Conservation (phyloP, 2,113 vertebrate genomes). For the Misgurnus anguillicaudatus region DNA sequence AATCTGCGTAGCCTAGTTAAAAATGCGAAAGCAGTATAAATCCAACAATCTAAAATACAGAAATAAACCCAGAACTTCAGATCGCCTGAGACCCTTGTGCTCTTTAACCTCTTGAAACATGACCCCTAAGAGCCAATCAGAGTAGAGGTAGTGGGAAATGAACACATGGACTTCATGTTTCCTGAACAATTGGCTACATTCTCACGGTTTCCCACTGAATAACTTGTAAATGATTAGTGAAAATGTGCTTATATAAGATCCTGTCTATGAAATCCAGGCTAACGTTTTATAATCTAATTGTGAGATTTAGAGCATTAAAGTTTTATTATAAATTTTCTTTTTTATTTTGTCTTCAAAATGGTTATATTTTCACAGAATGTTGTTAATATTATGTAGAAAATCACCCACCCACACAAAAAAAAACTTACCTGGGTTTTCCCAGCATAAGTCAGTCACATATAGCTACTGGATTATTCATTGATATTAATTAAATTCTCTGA, state of each 20-base stretch:
- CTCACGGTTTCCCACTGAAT: not conserved
- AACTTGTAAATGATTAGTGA: not conserved
- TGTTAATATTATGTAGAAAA: no score
- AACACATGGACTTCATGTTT: constrained; percentile 42
- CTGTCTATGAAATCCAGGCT: no score
- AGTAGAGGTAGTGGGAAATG: constrained; percentile 45
- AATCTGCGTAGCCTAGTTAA: not conserved
- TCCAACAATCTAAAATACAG: not conserved
- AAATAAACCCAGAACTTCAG: not conserved
- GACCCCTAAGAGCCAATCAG: constrained; percentile 12
- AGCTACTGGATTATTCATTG: not conserved
- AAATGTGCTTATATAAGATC: not conserved
- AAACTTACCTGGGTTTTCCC: no score
- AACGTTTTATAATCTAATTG: no score
- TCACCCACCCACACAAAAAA: no score
- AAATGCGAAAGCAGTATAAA: not conserved
- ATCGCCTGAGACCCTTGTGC: not conserved
- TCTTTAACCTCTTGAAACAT: constrained; percentile 12
- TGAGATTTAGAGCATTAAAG: no score
- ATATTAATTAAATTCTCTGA: not conserved
- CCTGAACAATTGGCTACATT: constrained; percentile 17
- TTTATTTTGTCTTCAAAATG: no score
- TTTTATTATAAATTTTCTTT: no score
- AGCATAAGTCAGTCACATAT: not conserved
- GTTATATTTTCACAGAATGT: no score